Evolutionary conservation across 2,113 vertebrate genomes (phyloP).

Genomic region (Passer montanus): DNA sequence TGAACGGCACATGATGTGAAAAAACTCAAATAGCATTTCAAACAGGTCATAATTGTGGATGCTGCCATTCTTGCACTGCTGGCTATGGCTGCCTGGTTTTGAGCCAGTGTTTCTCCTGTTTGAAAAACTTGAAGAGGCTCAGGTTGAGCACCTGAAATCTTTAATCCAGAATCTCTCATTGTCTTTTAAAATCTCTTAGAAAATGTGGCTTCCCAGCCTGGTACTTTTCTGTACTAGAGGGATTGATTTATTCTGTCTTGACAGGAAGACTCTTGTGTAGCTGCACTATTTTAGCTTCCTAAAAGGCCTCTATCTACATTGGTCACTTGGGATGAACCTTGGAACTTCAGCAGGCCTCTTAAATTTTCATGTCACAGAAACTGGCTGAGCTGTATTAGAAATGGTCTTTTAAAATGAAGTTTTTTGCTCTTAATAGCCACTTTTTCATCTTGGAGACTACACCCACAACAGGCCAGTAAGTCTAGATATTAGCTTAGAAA

Average conservation of each 20-base stretch:
- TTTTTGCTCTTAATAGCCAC: neutral
- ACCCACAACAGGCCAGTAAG: slow-evolving; percentile 1
- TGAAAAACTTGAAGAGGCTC: neutral
- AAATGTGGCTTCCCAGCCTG: neutral
- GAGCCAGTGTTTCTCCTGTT: neutral
- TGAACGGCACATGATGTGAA: neutral
- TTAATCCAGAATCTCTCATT: neutral
- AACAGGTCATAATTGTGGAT: neutral
- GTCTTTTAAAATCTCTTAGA: neutral
- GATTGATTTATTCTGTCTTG: neutral
- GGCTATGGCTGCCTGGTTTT: neutral
- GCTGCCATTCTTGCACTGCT: neutral
- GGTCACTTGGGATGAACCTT: neutral
- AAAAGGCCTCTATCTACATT: neutral
- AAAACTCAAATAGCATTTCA: neutral
- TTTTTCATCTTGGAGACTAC: neutral
- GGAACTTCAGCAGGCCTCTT: neutral
- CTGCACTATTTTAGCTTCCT: neutral
- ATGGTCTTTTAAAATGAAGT: neutral
- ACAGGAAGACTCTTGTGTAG: neutral
- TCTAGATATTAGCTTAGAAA: slow-evolving; percentile 28
- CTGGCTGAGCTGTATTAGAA: neutral
- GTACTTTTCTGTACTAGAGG: neutral
- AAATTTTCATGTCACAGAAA: neutral
- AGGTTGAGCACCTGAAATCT: neutral